phyloP scores from a whole-genome alignment of 1,140 invertebrate species.

The Temnothorax curvispinosus region DNA sequence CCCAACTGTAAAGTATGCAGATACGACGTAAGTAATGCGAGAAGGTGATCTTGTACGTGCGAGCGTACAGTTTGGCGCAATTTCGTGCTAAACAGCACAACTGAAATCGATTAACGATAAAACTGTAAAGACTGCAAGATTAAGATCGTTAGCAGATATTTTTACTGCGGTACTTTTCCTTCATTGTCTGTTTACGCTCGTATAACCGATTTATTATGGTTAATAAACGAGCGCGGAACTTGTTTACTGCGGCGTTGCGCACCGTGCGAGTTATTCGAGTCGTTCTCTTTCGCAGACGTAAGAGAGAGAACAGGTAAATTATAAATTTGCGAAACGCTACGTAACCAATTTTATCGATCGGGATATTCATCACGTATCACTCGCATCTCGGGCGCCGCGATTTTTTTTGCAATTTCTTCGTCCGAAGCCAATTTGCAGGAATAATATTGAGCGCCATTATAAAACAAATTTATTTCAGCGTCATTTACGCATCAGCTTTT shows the following conservation, averaged over 20 bases:
- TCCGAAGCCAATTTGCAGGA: not conserved
- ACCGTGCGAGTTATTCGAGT: not conserved
- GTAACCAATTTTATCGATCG: not conserved
- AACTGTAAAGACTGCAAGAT: not conserved
- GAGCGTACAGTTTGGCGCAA: not conserved
- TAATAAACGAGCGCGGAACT: not conserved
- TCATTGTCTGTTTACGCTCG: not conserved
- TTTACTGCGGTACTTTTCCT: not conserved
- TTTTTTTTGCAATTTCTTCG: not conserved
- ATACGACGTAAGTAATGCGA: not conserved
- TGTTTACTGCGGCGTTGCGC: not conserved
- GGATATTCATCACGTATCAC: not conserved
- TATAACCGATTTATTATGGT: not conserved
- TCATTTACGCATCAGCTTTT: not conserved
- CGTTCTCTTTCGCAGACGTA: not conserved
- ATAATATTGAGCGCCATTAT: not conserved
- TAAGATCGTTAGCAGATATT: not conserved
- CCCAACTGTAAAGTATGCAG: not conserved
- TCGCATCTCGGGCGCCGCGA: not conserved
- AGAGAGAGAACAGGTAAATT: not conserved
- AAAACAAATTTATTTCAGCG: not conserved
- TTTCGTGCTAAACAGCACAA: not conserved
- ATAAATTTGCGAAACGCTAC: not conserved
- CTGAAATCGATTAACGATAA: not conserved
- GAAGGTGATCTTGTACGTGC: not conserved